Base-by-base conservation (phyloP, 1,140 invertebrate species). In the Drosophila persimilis region DNA sequence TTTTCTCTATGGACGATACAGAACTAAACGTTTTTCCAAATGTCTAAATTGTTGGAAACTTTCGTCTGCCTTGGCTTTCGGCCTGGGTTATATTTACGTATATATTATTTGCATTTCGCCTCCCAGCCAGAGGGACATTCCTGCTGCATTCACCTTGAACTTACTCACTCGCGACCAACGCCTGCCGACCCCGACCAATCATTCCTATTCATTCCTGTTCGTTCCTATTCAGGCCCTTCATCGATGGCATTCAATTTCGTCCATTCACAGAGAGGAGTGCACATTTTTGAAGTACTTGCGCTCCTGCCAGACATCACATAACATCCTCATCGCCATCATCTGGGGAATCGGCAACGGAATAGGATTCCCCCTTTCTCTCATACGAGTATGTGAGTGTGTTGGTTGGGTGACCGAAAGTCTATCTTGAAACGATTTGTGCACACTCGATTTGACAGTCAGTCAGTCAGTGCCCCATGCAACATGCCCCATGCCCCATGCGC, bases 361-460 rank as follows among this genome's bases (percentile, higher is more conserved):
- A 39, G 35, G 35, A 39, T 39, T 13, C 35, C 3, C 35, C 35
- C 35, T 39, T 39, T 39, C 11, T 39, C 11, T 39, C 13, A 35
- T 7, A 13, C n/a, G n/a, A n/a, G n/a, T n/a, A n/a, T n/a, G n/a
- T n/a, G n/a, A n/a, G n/a, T 53, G 24, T 26, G 24, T 26, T 26
- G 26, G 50, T 46, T 26, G 39, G 35, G 17, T 31, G 31, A 31
- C 31, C 31, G 8, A 51, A 29, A 63, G 41, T 64, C 55, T 56
- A 80, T 80, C 64, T 75, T 53, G 62, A 61, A 80, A 75, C 71
- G 77, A 80, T 80, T 80, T 80, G 76, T 74, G 60, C 73, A 76
- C 71, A 75, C 62, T 69, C 69, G 75, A 73, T 79, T 79, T 79
- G 77, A 61, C 71, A 80, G 71, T 78, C 67, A 58, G 51, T 77